Evolutionary conservation across 2,888 invertebrate genomes (phyloP), one percentile per base, ranked within the genome.

Genomic region (Orchesellides sinensis): DNA sequence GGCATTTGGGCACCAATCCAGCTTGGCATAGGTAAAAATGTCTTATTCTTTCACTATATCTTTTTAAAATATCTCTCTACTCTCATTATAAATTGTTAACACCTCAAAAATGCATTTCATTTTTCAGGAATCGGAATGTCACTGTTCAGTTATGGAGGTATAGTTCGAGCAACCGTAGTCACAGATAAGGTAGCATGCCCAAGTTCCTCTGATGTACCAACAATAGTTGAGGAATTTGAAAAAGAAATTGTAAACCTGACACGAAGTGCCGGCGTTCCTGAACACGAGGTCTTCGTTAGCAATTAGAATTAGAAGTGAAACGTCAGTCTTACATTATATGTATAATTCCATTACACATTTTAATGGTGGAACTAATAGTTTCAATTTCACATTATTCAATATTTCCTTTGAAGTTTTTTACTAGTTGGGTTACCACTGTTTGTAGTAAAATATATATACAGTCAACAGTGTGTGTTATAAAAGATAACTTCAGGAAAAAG

Each of bases 1-100:
- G 86, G 85, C 0, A 86, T 85, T 21, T 88, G 87, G 87, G 84
- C 87, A 1, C 87, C 88, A 0, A 77, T 88, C 29, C 87, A 86
- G 70, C 83, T 84, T 17, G 83, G 84, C 23, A 86, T 85, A 12
- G 87, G 87, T 88, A 79, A 70, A 54, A n/a, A n/a, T n/a, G n/a
- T n/a, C n/a, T n/a, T n/a, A n/a, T n/a, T n/a, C n/a, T n/a, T n/a
- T n/a, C n/a, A n/a, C 21, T 12, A 65, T 25, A 25, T 12, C 19
- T 52, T 3, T 8, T 40, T 40, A 14, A 40, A 40, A 14, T 2
- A 10, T 32, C 32, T 6, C 10, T 6, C 10, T 32, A 6, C 6
- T 6, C 32, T 6, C 40, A 40, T 2, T 14, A 40, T 40, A 5
- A 10, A 2, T 14, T 40, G 40, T 40, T 5, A 40, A 2, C 10